Base-by-base conservation (phyloP, 2,797 vertebrate genomes). In the Anableps anableps region DNA sequence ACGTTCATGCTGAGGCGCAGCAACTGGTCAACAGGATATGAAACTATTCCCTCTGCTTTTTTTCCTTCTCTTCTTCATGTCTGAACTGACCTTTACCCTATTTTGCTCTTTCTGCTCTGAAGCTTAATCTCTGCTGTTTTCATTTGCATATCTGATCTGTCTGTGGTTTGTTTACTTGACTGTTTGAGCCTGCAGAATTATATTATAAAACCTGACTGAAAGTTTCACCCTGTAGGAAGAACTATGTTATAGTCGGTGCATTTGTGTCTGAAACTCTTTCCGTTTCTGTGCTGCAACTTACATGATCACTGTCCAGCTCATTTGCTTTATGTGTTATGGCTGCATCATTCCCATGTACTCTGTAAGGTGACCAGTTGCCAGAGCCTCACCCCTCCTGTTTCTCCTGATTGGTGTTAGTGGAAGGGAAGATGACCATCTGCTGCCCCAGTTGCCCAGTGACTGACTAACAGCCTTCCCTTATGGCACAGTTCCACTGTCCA, bases 361-460 rank as follows among this genome's bases (percentile, higher is more conserved):
- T 74, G 86, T 82, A 83, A 87, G 88, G 89, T 91, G 89, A 85
- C 74, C 86, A 85, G 83, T 87, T 84, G 74, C 74, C 55, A 71
- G 50, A 83, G 47, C 80, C 80, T 80, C 74, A 64, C 55, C 26
- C 72, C 66, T 72, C 68, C 87, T 47, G 41, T 78, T 68, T 83
- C 26, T 83, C 66, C 79, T 81, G 71, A 80, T 88, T 91, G 91
- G 91, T 93, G 91, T 94, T 91, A 91, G 92, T 93, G 89, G 93
- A 94, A 95, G 91, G 88, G 93, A 94, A 95, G 93, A 94, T 87
- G 93, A 93, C 94, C 94, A 95, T 95, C 93, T 96, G 95, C 92
- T 94, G 93, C 87, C 93, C 93, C 92, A 95, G 93, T 95, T 95
- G 94, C 93, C 92, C 91, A 93, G 91, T 92, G 91, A 94, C 92